Percentiles rank a stretch among this genome's conserved stretches.
Conservation (phyloP, 2,888 invertebrate species). For the Drosophila neotestacea region DNA sequence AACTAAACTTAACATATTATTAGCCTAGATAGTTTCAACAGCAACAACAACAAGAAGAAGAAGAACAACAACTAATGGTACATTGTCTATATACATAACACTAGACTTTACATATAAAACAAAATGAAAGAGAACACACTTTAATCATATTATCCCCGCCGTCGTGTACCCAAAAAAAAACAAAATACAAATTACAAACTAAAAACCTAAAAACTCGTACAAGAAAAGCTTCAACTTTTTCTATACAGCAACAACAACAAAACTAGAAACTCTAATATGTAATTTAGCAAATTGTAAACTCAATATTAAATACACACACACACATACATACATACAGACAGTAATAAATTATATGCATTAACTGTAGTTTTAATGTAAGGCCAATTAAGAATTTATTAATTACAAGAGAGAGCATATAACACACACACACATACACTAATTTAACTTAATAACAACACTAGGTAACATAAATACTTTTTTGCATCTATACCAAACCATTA, state of each 20-base stretch:
- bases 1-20: conserved; percentile 54
- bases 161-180: conserved; percentile 77
- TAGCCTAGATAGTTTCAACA: conserved; percentile 70
- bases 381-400: conserved; percentile 57
- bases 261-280: conserved; percentile 63
- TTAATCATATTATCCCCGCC: conserved; percentile 84
- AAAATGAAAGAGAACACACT: conserved; percentile 57
- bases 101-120: conserved; percentile 47
- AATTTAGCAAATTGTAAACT: conserved; percentile 75
- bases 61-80: conserved; percentile 41
- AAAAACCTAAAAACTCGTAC: conserved; percentile 33
- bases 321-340: conserved; percentile 38
- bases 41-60: conserved; percentile 37
- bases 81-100: conserved; percentile 67
- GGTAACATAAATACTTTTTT: too few relatives aligned
- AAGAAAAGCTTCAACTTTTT: conserved; percentile 68
- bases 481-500: too few relatives aligned
- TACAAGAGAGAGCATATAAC: conserved; percentile 10
- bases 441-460: too few relatives aligned
- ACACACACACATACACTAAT: conserved; percentile 2
- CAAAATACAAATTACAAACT: conserved; percentile 54
- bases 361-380: conserved; percentile 43
- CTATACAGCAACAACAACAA: conserved; percentile 55
- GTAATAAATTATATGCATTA: conserved; percentile 14
- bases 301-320: conserved; percentile 54